A percentile compares a stretch with the other conserved stretches of the same genome.
phyloP scores from a whole-genome alignment of 2,888 invertebrate species.

The Agapostemon virescens region DNA sequence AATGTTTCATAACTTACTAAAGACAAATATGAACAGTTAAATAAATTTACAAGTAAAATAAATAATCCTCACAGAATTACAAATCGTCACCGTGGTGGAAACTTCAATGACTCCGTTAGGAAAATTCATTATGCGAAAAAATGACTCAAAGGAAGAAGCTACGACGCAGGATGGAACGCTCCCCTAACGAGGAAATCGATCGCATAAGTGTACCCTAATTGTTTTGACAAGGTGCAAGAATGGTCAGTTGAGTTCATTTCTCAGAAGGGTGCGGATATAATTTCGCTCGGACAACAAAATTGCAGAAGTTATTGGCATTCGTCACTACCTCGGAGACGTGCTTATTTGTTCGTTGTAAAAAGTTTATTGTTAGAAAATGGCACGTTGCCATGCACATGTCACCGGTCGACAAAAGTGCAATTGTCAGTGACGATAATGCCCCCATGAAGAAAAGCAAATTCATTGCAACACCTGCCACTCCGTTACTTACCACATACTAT shows the following conservation, averaged over 20 bases:
- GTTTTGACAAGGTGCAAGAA: background rate
- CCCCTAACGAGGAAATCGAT: conserved; percentile 18
- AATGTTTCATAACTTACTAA: too few species aligned
- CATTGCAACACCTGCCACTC: background rate
- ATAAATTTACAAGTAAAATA: too few species aligned
- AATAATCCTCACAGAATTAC: background rate
- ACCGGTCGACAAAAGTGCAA: background rate
- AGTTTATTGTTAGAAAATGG: background rate
- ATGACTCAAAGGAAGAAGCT: too few species aligned
- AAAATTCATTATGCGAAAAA: too few species aligned
- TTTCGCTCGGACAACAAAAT: background rate
- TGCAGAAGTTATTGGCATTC: background rate
- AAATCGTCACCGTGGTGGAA: background rate
- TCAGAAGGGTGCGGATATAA: background rate
- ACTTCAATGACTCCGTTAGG: background rate
- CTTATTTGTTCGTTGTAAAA: conserved; percentile 24
- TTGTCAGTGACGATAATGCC: conserved; percentile 23
- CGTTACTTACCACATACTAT: background rate
- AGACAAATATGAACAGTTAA: too few species aligned
- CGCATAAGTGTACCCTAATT: conserved; percentile 8
- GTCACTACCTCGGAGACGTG: background rate
- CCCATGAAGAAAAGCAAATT: conserved; percentile 14
- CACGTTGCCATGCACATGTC: background rate
- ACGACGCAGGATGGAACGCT: background rate
- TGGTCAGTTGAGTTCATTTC: background rate